A percentile compares a stretch with the other conserved stretches of the same genome.
phyloP scores from a whole-genome alignment of 2,113 vertebrate species.

The Prionailurus bengalensis region DNA sequence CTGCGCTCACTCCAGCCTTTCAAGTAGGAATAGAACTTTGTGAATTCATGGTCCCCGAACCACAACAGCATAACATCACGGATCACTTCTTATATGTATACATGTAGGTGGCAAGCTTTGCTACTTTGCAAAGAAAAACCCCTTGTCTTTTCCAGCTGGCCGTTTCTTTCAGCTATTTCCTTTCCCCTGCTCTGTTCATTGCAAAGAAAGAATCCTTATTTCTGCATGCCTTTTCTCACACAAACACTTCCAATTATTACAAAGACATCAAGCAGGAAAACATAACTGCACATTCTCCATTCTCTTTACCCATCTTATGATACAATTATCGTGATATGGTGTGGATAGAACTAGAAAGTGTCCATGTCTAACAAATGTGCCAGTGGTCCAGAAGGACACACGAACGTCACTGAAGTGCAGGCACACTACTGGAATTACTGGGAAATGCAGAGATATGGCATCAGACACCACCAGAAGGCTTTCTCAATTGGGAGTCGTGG shows the following conservation, averaged over 20 bases:
- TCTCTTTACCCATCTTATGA: not conserved
- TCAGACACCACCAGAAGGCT: not conserved
- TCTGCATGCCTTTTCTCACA: not conserved
- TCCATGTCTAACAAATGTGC: not conserved
- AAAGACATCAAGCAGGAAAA: not conserved
- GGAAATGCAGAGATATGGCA: not conserved
- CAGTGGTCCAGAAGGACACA: not conserved
- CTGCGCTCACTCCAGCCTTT: not conserved
- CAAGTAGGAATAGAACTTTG: not conserved
- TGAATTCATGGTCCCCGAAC: not conserved
- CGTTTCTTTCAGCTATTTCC: not conserved
- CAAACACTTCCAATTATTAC: not conserved
- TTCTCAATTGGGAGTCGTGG: not conserved
- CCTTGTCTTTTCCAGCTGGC: not conserved
- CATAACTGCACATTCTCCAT: not conserved
- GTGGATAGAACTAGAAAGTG: not conserved
- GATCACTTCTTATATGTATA: not conserved
- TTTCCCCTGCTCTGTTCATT: not conserved
- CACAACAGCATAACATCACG: not conserved
- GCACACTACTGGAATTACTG: not conserved
- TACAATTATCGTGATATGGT: not conserved
- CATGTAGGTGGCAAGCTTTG: not conserved
- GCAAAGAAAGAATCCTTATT: not conserved
- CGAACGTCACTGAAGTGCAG: not conserved
- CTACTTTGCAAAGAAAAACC: slow-evolving; percentile 5